Percentiles rank a stretch among this genome's conserved stretches.
Conservation (phyloP, 2,113 vertebrate genomes). For the Salminus brasiliensis region DNA sequence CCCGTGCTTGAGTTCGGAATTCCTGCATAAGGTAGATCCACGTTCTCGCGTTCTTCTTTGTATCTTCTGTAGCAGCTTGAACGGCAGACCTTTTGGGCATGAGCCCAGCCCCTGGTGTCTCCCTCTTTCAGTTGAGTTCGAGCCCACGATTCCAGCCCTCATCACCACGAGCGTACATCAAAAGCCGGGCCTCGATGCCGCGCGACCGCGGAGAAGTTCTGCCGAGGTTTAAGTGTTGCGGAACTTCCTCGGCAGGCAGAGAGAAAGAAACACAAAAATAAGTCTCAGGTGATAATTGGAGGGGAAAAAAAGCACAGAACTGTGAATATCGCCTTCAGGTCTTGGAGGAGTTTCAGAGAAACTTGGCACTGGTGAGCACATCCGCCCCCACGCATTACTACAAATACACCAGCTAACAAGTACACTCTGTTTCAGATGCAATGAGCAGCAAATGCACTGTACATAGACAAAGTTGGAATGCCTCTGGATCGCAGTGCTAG, state of each 20-base stretch:
- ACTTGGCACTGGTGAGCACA: constrained; percentile 53
- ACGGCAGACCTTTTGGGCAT: neutral
- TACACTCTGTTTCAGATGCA: constrained; percentile 47
- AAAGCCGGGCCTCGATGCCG: neutral
- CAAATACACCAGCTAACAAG: constrained; percentile 47
- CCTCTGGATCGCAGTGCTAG: constrained; percentile 45
- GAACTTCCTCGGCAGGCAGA: constrained; percentile 45
- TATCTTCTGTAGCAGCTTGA: neutral
- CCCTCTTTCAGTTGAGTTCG: neutral
- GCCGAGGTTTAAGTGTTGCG: constrained; percentile 26
- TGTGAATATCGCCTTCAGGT: constrained; percentile 55
- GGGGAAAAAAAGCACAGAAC: constrained; percentile 29
- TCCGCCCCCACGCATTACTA: constrained; percentile 42
- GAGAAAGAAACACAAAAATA: constrained; percentile 39
- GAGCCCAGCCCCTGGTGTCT: neutral
- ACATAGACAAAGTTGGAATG: constrained; percentile 39
- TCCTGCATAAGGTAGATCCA: neutral
- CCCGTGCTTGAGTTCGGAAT: neutral
- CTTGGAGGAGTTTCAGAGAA: constrained; percentile 51
- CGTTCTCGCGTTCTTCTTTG: neutral
- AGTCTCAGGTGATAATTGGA: constrained; percentile 52
- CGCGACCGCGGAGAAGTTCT: constrained; percentile 6
- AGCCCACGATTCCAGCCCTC: neutral
- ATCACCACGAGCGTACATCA: constrained; percentile 1
- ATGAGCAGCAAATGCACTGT: constrained; percentile 30